Percentiles rank a stretch among this genome's conserved stretches.
phyloP scores from a whole-genome alignment of 2,888 invertebrate species.

The Sinopyrophorus schimmeli region DNA sequence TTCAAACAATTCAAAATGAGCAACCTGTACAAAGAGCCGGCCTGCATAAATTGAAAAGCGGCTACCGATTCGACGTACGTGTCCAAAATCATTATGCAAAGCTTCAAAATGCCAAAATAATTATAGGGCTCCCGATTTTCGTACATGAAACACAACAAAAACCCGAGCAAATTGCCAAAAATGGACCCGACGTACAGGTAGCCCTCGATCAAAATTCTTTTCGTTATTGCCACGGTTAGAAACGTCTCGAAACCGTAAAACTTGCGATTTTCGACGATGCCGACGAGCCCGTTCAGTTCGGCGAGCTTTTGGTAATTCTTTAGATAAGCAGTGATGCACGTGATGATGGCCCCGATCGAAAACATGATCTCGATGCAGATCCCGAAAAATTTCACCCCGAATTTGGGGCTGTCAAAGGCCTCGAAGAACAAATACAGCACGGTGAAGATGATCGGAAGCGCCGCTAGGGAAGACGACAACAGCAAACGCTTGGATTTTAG shows the following conservation, averaged over 20 bases:
- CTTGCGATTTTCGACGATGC: slow-evolving; percentile 1
- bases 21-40: background rate
- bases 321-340: background rate
- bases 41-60: background rate
- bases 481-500: background rate
- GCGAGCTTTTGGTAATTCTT: background rate
- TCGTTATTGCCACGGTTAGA: background rate
- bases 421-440: no score
- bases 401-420: no score
- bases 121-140: no score
- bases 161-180: no score
- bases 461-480: background rate
- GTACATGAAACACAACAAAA: no score
- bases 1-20: background rate
- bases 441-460: no score
- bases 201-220: no score
- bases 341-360: background rate
- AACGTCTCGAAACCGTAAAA: slow-evolving; percentile 3
- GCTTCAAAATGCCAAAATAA: background rate
- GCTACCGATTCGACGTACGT: background rate
- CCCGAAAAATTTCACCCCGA: background rate
- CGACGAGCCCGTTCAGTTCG: slow-evolving; percentile 4
- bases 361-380: background rate
- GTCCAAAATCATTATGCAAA: background rate
- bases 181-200: no score